Evolutionary conservation across 1,140 invertebrate species (phyloP), one percentile per base, ranked within the genome.

Genomic region (Meloidogyne exigua): DNA sequence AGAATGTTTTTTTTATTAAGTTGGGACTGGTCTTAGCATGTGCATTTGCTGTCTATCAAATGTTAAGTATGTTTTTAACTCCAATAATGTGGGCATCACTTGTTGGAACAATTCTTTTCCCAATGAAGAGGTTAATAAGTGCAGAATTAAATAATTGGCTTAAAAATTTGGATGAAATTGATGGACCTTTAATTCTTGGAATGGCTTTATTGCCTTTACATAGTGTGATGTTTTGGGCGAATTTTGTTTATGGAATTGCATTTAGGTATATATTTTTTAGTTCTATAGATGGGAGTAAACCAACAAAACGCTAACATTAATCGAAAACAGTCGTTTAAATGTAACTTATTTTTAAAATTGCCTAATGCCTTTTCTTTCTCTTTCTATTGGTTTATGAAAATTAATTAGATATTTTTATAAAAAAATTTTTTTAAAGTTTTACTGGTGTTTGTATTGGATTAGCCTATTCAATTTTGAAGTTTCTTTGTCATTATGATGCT

Each of bases 161-260:
- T 15, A 79, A 85, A 42, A 81, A 87, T 57, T 74, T 91, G n/a
- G 82, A 88, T 62, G 76, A 81, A n/a, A 86, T 86, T 13, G 85
- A 89, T 12, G 90, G 89, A 7, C 90, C 90, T 11, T 86, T 91
- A 25, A 82, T 88, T 18, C 87, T 94, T 39, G 92, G 92, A 13
- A 79, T 93, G n/a, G 87, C 91, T 25, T 86, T 92, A 44, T 89
- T 93, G 68, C 94, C 94, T 21, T 79, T 94, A 7, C 91, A 91
- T 82, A 88, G 92, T 77, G 87, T 92, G 15, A 91, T 93, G 83
- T 89, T 89, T 78, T 85, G 91, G 1, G 92, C 93, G 0, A 92
- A 95, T 75, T 88, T 88, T 28, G 89, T 95, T 70, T 93, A 92
- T 68, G 83, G 82, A 9, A 87, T 74, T 11, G 36, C 76, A 12